These are phyloP conservation scores for Istiophorus platypterus DNA, from an alignment of 2,113 vertebrate species.

Conservation along the genomic window DNA sequence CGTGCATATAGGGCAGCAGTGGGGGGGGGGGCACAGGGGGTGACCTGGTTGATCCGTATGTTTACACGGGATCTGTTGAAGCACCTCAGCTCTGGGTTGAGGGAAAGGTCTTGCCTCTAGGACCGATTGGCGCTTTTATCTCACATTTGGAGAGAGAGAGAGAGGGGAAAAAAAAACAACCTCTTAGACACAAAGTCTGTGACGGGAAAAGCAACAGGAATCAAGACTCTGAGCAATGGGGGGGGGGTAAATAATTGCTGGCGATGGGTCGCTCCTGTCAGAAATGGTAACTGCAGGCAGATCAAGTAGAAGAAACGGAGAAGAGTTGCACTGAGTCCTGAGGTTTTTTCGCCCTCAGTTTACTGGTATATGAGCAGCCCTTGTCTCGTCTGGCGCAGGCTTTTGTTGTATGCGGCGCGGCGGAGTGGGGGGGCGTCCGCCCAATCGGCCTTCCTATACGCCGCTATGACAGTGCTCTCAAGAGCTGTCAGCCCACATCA, in stretches of 20 bases:
- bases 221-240: neutral
- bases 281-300: neutral
- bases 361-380: conserved; percentile 77
- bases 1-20: conserved; percentile 50
- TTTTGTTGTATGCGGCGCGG: conserved; percentile 68
- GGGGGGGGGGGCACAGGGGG: conserved; percentile 38
- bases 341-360: conserved; percentile 43
- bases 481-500: conserved; percentile 88
- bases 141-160: neutral
- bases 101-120: conserved; percentile 22
- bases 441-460: conserved; percentile 66
- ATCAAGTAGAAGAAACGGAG: conserved; percentile 30
- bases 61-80: conserved; percentile 37
- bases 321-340: conserved; percentile 21
- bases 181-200: conserved; percentile 20
- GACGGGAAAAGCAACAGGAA: conserved; percentile 7
- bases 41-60: conserved; percentile 65
- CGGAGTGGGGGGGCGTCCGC: conserved; percentile 17
- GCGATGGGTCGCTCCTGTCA: conserved; percentile 41
- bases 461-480: conserved; percentile 85
- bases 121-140: neutral
- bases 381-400: conserved; percentile 66
- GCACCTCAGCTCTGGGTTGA: neutral
- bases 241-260: conserved; percentile 21
- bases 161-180: no score